A percentile compares a stretch with the other conserved stretches of the same genome.
These are phyloP conservation scores for Linnaemya tessellans DNA, from an alignment of 2,888 invertebrate species.

Conservation along the genomic window DNA sequence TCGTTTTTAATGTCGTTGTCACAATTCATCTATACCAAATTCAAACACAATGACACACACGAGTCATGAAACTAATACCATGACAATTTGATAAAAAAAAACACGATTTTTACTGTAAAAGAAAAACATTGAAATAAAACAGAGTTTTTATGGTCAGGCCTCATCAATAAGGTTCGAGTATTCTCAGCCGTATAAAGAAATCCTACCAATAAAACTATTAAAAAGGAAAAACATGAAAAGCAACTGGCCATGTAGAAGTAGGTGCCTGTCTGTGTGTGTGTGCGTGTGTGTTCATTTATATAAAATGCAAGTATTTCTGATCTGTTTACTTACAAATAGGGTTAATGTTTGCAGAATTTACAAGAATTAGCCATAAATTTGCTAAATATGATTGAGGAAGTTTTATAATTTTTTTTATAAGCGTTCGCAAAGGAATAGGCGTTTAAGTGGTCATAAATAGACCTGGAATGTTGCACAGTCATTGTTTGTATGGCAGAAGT, in stretches of 20 bases:
- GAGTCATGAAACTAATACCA: slow-evolving; percentile 43
- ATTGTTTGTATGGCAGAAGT: background rate
- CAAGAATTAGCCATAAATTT: slow-evolving; percentile 37
- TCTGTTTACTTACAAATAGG: slow-evolving; percentile 55
- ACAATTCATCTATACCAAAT: slow-evolving; percentile 46
- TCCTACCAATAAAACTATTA: slow-evolving; percentile 32
- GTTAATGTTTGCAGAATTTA: slow-evolving; percentile 52
- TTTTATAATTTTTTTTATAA: slow-evolving; percentile 8
- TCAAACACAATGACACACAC: slow-evolving; percentile 10
- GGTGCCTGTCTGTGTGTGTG: background rate
- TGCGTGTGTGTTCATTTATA: too few relatives aligned
- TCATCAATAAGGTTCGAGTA: slow-evolving; percentile 42
- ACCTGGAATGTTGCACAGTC: background rate
- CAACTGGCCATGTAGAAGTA: slow-evolving; percentile 6
- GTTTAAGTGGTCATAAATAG: background rate
- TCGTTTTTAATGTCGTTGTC: slow-evolving; percentile 55
- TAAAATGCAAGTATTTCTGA: slow-evolving; percentile 35
- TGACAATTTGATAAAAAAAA: slow-evolving; percentile 30
- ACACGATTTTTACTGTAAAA: background rate
- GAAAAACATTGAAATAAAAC: slow-evolving; percentile 36
- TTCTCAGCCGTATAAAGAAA: slow-evolving; percentile 45
- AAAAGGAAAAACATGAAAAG: background rate
- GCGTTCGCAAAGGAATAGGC: background rate
- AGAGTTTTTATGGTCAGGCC: slow-evolving; percentile 58
- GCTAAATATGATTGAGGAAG: slow-evolving; percentile 15